Base-by-base conservation (phyloP, 2,797 vertebrate species). In the Trachops cirrhosus region DNA sequence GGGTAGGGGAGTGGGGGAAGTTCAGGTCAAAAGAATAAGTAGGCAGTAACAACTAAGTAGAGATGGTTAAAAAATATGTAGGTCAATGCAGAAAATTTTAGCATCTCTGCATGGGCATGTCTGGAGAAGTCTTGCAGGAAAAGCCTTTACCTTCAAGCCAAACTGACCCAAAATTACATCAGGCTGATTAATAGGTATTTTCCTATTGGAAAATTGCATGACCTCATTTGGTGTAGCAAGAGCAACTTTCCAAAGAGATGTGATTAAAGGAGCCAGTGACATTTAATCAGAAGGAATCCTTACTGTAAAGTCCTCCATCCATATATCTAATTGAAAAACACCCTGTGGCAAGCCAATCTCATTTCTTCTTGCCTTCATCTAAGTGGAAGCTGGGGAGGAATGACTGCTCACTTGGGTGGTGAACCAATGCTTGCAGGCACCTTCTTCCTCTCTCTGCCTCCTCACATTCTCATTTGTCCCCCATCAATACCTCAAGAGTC, bases 281-380 rank as follows among this genome's bases (percentile, higher is more conserved):
- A 44, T 94, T 96, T 95, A 90, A 83, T 92, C 70, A 67, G 57
- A 91, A 83, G 29, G 41, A 86, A 67, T 84, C 39, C 62, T 93
- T 78, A 86, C 32, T 32, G 14, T 83, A 62, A 73, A 93, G 29
- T 77, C 73, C 14, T 87, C 39, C 11, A 21, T n/a, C n/a, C 39
- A 39, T 68, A 44, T 32, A 48, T 70, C 46, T 90, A 75, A 75
- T 34, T 82, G 82, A 44, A 88, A 90, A 62, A 82, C 14, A 54
- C 75, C 77, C 22, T 19, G 12, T 37, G 21, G 44, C 32, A 57
- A 87, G 82, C 71, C 57, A 24, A 67, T 34, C 24, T 96, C 41
- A 37, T 92, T 73, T 74, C 86, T 92, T 80, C 70, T 90, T 74
- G 26, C 54, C 52, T 50, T 59, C 74, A 67, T 52, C 74, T 64